Evolutionary conservation across 2,113 vertebrate species (phyloP).

Genomic region (Cnemophilus loriae): DNA sequence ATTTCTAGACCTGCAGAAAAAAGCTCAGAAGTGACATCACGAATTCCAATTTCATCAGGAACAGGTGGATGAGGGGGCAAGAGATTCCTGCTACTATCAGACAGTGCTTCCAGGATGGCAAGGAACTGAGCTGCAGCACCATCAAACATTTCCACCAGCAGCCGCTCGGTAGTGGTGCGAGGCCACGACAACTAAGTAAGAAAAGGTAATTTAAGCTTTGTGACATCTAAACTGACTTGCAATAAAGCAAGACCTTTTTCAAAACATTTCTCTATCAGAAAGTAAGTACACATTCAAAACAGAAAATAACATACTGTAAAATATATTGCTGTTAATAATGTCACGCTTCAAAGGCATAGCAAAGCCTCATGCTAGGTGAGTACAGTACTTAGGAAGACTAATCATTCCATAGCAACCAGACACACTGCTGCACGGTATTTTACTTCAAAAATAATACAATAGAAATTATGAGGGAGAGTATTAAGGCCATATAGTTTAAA

Average conservation of each 20-base stretch:
- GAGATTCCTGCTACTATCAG: constrained; percentile 69
- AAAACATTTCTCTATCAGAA: neutral
- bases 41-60: constrained; percentile 76
- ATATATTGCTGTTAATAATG: neutral
- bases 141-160: constrained; percentile 84
- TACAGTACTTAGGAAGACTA: neutral
- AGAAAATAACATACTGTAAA: neutral
- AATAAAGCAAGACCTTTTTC: neutral
- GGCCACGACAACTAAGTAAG: constrained; percentile 78
- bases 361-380: neutral
- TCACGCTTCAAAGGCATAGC: neutral
- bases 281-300: neutral
- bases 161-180: constrained; percentile 73
- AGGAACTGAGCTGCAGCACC: constrained; percentile 79
- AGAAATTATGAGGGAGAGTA: neutral
- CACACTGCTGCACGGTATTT: neutral
- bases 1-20: constrained; percentile 85
- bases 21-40: constrained; percentile 82
- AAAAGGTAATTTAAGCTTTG: neutral
- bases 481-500: neutral
- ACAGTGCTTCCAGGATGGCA: constrained; percentile 84
- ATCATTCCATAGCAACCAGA: neutral
- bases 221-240: neutral
- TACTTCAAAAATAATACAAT: neutral
- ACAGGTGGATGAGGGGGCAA: constrained; percentile 65